Evolutionary conservation across 2,113 vertebrate genomes (phyloP), one percentile per base, ranked within the genome.

Genomic region (Sinocyclocheilus anshuiensis): DNA sequence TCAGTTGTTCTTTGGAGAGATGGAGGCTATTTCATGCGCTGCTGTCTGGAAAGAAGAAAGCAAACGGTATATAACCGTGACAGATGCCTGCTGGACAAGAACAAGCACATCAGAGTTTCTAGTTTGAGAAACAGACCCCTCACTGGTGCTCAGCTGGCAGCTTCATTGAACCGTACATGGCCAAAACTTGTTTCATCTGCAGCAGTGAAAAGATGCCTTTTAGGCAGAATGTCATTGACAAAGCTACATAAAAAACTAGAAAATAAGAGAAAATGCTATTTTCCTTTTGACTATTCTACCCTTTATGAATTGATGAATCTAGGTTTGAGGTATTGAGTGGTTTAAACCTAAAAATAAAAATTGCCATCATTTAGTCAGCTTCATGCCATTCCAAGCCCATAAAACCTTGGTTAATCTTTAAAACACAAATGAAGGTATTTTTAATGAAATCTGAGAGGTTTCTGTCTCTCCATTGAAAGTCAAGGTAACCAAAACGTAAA

Each of bases 141-240:
- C 71, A 13, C 71, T 74, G 71, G 71, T 74, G 71, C 8, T 6
- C 36, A 42, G 20, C 69, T 42, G 69, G 69, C 69, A 42, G 33
- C 36, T 72, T 72, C 36, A 39, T 72, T 72, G 69, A 72, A 42
- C 69, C 20, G 71, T 74, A 74, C 71, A 22, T 74, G 71, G 71
- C 20, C 69, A 74, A 61, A 74, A 74, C 71, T 33, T 22, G 69
- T 39, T 67, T 11, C 69, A 42, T 74, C 36, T n/a, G 4, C 71
- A 72, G 20, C 10, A 72, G 69, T 22, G 36, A 72, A 42, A 36
- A 12, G 20, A 72, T 39, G 18, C 69, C 33, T 72, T 72, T 39
- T 22, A 72, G 69, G 33, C 33, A 39, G 69, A 42, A 12, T n/a
- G 39, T 74, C 20, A 42, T 42, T 42, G 20, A n/a, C 9, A 74